Percentiles rank a stretch among this genome's conserved stretches.
Conservation (phyloP, 1,140 invertebrate genomes). For the Penaeus vannamei region DNA sequence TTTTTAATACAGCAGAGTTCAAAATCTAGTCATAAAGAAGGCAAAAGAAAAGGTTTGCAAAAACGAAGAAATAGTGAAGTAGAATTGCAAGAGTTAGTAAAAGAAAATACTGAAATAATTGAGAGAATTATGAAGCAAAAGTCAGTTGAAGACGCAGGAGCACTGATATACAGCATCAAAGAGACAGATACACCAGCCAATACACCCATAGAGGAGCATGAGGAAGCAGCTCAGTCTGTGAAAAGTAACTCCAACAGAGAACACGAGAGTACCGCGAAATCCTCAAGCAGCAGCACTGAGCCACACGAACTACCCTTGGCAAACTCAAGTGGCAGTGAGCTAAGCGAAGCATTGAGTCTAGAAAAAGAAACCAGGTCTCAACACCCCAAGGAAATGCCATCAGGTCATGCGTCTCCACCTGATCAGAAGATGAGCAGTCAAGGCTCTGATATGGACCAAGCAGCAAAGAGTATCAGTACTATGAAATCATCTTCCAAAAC, state of each 20-base stretch:
- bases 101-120: conserved; percentile 60
- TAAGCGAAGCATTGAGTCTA: too few species aligned
- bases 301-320: too few species aligned
- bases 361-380: not conserved
- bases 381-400: too few species aligned
- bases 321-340: too few species aligned
- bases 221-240: not conserved
- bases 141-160: conserved; percentile 41
- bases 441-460: too few species aligned
- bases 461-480: not conserved
- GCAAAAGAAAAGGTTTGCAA: conserved; percentile 24
- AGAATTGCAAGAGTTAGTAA: conserved; percentile 52
- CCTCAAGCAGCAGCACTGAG: too few species aligned
- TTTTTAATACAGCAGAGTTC: conserved; percentile 58
- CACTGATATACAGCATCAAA: not conserved
- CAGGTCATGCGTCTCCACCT: too few species aligned
- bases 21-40: conserved; percentile 35
- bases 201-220: conserved; percentile 18
- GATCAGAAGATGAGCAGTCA: too few species aligned
- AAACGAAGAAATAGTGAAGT: conserved; percentile 61
- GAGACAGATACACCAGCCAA: conserved; percentile 6
- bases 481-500: conserved; percentile 19
- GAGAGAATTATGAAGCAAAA: conserved; percentile 59
- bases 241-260: not conserved
- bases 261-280: not conserved